A percentile compares a stretch with the other conserved stretches of the same genome.
phyloP scores from a whole-genome alignment of 2,888 invertebrate species.

The Phengaris arion region DNA sequence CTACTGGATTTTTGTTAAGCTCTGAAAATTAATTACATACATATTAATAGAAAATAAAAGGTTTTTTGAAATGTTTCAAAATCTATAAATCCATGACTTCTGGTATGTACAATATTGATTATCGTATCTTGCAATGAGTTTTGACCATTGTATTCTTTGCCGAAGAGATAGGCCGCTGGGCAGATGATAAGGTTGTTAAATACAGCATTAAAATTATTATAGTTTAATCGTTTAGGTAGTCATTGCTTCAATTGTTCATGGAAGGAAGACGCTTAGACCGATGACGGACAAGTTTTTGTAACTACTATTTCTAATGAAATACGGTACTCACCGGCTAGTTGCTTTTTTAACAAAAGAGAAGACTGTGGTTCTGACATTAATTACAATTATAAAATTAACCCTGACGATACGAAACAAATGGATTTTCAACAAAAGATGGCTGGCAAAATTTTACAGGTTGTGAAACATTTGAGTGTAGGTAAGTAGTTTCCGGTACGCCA shows the following conservation, averaged over 20 bases:
- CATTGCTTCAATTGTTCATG: slow-evolving; percentile 58
- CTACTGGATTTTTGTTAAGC: slow-evolving; percentile 99
- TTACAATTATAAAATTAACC: slow-evolving; percentile 88
- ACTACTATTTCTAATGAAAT: slow-evolving; percentile 43
- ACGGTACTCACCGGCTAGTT: slow-evolving; percentile 91
- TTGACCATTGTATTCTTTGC: slow-evolving; percentile 10
- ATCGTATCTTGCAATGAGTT: slow-evolving; percentile 46
- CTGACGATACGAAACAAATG: slow-evolving; percentile 86
- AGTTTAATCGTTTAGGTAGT: slow-evolving; percentile 76
- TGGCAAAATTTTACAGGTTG: slow-evolving; percentile 80
- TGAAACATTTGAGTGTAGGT: slow-evolving; percentile 74
- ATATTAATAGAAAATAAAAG: not conserved
- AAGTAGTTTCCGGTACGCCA: slow-evolving; percentile 39
- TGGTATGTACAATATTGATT: slow-evolving; percentile 65
- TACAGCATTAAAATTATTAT: slow-evolving; percentile 55
- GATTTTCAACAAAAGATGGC: slow-evolving; percentile 87
- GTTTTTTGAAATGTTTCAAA: not conserved
- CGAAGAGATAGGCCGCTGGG: not conserved
- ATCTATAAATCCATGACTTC: slow-evolving; percentile 30
- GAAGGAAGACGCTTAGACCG: slow-evolving; percentile 46
- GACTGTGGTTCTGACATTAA: slow-evolving; percentile 98
- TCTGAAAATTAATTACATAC: slow-evolving; percentile 82
- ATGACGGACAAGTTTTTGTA: slow-evolving; percentile 50
- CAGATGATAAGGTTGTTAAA: slow-evolving; percentile 31
- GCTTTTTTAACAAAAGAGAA: slow-evolving; percentile 95